Base-by-base conservation (phyloP, 2,113 vertebrate genomes). In the Pygoscelis adeliae region DNA sequence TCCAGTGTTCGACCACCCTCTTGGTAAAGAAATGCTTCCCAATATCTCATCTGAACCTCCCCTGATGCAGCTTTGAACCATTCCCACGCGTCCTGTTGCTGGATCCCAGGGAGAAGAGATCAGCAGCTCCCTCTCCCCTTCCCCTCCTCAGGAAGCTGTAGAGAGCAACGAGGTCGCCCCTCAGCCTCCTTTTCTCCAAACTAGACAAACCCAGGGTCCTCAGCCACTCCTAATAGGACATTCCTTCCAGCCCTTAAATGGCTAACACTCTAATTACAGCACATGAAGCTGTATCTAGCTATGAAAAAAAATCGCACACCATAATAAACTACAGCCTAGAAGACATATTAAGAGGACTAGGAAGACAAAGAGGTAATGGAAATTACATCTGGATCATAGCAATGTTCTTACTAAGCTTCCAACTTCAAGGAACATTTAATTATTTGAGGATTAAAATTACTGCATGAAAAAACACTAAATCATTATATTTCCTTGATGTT, bases 81-180 rank as follows among this genome's bases (percentile, higher is more conserved):
- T 38, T 72, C 10, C 32, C 4, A 11, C 2, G 1, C 0, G 1
- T n/a, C 11, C 11, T 69, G 3, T n/a, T 2, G 2, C 69, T 36
- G 17, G 12, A 42, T 74, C 4, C 20, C 69, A 61, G 25, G 25
- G 17, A 69, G 18, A 67, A 40, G 25, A 16, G 26, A 21, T 40
- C 30, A 50, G 11, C 16, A 55, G 0, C 29, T 74, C 53, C 14
- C 6, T 53, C 20, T 38, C 34, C 13, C 18, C 9, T 46, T 86
- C 6, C 4, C 5, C 10, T 38, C 10, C 29, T 46, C 22, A 52
- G 73, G 34, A 53, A 52, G 16, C 13, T 81, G 16, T 7, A 42
- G 34, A 59, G 25, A 49, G 10, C 11, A 11, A 52, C 26, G 15
- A 83, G 32, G 9, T 12, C 8, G 1, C 26, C 6, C 17, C 20